A percentile compares a stretch with the other conserved stretches of the same genome.
These are phyloP conservation scores for Chiloscyllium punctatum DNA, from an alignment of 2,797 vertebrate genomes.

Conservation along the genomic window DNA sequence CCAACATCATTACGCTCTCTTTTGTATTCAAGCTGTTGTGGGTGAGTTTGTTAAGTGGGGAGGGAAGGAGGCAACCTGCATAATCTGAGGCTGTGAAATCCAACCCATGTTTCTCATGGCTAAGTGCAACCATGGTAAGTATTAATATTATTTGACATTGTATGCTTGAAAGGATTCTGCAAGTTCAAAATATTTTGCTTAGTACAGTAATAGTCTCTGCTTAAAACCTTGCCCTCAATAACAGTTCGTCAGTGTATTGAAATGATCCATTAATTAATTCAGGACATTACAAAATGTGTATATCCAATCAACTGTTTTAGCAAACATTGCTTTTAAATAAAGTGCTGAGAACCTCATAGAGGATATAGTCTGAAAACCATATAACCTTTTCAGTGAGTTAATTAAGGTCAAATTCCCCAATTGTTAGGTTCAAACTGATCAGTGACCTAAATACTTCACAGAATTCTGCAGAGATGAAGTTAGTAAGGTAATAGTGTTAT, in stretches of 20 bases:
- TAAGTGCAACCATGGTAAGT: not conserved
- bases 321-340: not conserved
- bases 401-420: not conserved
- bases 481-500: not conserved
- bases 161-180: not conserved
- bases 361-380: not conserved
- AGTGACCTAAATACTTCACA: not conserved
- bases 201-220: too few relatives aligned
- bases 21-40: too few relatives aligned
- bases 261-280: not conserved
- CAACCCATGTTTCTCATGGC: not conserved
- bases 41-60: too few relatives aligned
- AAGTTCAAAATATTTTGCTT: not conserved
- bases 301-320: not conserved
- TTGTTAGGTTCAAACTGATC: not conserved
- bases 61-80: too few relatives aligned
- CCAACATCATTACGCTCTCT: too few relatives aligned
- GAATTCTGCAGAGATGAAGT: not conserved
- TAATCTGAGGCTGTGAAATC: too few relatives aligned
- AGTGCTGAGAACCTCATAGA: not conserved
- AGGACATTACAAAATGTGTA: not conserved
- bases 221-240: not conserved
- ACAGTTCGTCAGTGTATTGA: not conserved
- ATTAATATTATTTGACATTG: not conserved
- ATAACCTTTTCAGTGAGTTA: not conserved